Conservation (phyloP, 2,888 invertebrate species). For the Phania funesta region DNA sequence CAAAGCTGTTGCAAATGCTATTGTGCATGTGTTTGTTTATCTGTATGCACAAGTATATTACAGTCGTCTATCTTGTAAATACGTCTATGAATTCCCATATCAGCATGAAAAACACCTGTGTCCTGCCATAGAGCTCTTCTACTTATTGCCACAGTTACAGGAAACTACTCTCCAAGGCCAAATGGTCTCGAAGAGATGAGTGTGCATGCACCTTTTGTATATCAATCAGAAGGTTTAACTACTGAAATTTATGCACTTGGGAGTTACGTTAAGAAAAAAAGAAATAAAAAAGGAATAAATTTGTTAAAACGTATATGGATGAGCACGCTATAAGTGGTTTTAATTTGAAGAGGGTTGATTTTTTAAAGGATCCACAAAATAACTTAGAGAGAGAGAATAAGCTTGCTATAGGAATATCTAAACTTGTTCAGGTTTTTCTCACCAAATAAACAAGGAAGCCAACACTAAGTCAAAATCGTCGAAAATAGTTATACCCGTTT, state of each 20-base stretch:
- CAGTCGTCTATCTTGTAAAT: constrained; percentile 35
- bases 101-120: neutral
- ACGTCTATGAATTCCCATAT: constrained; percentile 41
- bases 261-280: neutral
- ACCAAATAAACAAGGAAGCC: no score
- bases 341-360: neutral
- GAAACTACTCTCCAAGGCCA: constrained; percentile 4
- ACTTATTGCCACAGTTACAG: constrained; percentile 29
- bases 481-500: no score
- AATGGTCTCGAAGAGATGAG: constrained; percentile 9
- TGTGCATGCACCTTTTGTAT: constrained; percentile 66
- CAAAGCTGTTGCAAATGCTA: neutral
- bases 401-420: no score
- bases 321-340: neutral
- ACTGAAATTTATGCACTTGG: constrained; percentile 76
- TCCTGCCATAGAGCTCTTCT: constrained; percentile 28
- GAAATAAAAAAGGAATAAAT: neutral
- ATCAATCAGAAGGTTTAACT: constrained; percentile 77
- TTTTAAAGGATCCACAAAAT: no score
- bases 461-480: no score
- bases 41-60: neutral
- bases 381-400: no score
- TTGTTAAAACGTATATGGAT: neutral
- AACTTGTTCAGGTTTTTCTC: no score
- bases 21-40: neutral